Evolutionary conservation across 2,113 vertebrate species (phyloP).

Genomic region (Azemiops feae): DNA sequence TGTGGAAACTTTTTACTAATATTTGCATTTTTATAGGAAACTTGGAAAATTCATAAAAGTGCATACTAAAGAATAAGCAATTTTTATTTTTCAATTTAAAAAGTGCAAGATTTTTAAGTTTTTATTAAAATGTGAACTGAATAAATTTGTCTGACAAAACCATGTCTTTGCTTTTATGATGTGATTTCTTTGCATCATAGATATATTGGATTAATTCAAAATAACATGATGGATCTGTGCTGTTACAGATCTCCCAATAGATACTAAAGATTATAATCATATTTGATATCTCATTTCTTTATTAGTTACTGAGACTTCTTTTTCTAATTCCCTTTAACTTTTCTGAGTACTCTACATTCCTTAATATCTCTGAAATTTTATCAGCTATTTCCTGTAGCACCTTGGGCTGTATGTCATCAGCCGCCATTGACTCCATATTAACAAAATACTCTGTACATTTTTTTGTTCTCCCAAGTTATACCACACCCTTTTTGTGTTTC

Average conservation of each 20-base stretch:
- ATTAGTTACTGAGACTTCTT: not conserved
- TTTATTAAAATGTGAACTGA: not conserved
- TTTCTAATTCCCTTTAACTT: not conserved
- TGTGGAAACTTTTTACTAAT: not conserved
- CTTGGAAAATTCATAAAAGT: not conserved
- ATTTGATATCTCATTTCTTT: not conserved
- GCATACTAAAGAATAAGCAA: not conserved
- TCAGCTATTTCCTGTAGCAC: constrained; percentile 6
- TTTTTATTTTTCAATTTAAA: not conserved
- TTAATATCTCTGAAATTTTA: constrained; percentile 6
- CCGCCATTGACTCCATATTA: not conserved
- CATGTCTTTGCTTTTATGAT: not conserved
- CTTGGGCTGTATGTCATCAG: not conserved
- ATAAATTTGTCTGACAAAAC: not conserved
- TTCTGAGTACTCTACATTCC: not conserved
- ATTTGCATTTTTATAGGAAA: not conserved
- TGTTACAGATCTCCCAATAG: not conserved
- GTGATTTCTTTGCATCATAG: not conserved
- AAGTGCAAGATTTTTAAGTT: not conserved
- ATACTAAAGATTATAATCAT: not conserved
- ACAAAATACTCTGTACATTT: not conserved
- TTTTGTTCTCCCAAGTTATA: constrained; percentile 4
- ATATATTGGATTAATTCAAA: not conserved
- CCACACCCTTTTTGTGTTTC: not conserved
- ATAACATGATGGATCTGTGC: not conserved